Evolutionary conservation across 2,888 invertebrate species (phyloP).

Genomic region (Melanotus villosus): DNA sequence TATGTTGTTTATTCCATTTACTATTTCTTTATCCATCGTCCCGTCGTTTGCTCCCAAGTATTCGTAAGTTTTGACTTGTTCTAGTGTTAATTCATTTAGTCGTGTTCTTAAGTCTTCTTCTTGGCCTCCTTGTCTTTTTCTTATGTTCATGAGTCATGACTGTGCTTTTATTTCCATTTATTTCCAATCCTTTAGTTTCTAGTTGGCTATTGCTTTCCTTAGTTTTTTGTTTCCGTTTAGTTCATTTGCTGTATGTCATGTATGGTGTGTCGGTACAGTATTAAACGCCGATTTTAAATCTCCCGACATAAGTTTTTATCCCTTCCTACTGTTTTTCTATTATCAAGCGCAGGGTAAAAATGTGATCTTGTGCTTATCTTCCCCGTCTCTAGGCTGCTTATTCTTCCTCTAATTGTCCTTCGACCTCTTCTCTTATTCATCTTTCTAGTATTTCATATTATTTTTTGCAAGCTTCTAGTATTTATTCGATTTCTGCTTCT

Average conservation of each 20-base stretch:
- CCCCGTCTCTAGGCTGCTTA: neutral
- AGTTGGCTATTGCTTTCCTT: neutral
- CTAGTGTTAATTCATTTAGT: slow-evolving; percentile 6
- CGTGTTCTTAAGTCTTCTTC: too few relatives aligned
- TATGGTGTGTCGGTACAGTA: neutral
- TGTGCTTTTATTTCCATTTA: neutral
- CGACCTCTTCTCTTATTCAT: neutral
- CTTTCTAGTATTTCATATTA: slow-evolving; percentile 1
- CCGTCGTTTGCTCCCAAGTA: neutral
- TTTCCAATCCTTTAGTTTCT: slow-evolving; percentile 1
- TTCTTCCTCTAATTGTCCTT: neutral
- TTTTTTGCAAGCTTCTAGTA: too few relatives aligned
- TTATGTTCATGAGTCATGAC: too few relatives aligned
- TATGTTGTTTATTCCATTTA: neutral
- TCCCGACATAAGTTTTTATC: neutral
- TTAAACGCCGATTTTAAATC: neutral
- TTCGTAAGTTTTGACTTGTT: neutral
- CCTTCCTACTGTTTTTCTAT: neutral
- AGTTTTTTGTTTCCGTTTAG: neutral
- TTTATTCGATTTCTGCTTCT: too few relatives aligned
- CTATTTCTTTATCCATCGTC: neutral
- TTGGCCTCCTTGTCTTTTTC: too few relatives aligned
- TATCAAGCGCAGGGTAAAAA: neutral
- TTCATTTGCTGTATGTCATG: neutral
- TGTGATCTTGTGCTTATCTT: slow-evolving; percentile 1